A percentile compares a stretch with the other conserved stretches of the same genome.
These are phyloP conservation scores for Cartodere bifasciata DNA, from an alignment of 2,888 invertebrate genomes.

Conservation along the genomic window DNA sequence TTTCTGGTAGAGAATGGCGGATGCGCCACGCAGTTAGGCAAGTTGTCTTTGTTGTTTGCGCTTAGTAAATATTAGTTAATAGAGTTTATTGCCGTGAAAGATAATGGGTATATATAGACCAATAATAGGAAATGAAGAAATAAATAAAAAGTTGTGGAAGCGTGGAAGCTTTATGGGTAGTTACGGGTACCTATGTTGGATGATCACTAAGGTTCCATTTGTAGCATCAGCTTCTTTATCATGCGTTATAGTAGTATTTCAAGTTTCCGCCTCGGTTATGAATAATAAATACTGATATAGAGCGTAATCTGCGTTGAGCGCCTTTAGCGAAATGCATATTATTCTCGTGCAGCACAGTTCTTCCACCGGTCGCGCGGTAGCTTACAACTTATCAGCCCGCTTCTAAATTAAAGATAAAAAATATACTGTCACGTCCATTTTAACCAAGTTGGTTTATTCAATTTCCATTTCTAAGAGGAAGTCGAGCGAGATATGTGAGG, in stretches of 20 bases:
- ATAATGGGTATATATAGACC: no score
- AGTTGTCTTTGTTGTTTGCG: no score
- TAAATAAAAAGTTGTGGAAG: no score
- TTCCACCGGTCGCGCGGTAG: slow-evolving; percentile 24
- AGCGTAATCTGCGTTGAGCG: slow-evolving; percentile 29
- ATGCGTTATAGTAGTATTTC: slow-evolving; percentile 33
- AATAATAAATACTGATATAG: slow-evolving; percentile 37
- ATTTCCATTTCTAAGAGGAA: slow-evolving; percentile 29
- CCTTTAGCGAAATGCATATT: slow-evolving; percentile 32
- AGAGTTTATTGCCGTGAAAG: no score
- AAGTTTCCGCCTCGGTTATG: slow-evolving; percentile 32
- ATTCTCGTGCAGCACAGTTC: no score
- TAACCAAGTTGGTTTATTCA: slow-evolving; percentile 35
- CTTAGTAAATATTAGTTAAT: no score
- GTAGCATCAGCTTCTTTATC: slow-evolving; percentile 33
- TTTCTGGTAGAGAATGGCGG: no score
- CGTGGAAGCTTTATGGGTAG: no score
- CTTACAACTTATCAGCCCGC: slow-evolving; percentile 32
- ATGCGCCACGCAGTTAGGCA: no score
- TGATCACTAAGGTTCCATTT: no score
- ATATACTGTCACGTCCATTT: slow-evolving; percentile 36
- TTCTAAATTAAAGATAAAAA: slow-evolving; percentile 38
- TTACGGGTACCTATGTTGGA: no score
- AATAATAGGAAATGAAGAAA: no score
- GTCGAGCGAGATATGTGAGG: slow-evolving; percentile 27